phyloP scores from a whole-genome alignment of 2,797 vertebrate genomes.

The Loriculus beryllinus region DNA sequence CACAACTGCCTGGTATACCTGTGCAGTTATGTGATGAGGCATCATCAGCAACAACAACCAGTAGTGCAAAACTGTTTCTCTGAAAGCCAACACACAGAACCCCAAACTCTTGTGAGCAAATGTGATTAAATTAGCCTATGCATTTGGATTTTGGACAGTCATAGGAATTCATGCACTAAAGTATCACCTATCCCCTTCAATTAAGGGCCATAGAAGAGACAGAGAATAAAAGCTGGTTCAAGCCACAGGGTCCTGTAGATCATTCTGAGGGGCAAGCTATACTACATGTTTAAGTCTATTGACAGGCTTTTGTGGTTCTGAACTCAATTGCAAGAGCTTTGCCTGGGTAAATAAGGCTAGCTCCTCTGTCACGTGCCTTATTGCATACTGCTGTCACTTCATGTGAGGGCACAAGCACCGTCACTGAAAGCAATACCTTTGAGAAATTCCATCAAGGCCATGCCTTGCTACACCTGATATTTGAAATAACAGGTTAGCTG shows the following conservation, averaged over 20 bases:
- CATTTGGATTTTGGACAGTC: neutral
- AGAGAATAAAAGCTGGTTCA: neutral
- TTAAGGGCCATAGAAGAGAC: neutral
- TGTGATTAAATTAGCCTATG: neutral
- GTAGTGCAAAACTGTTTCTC: neutral
- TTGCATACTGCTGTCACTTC: rapidly evolving
- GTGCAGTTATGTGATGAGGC: neutral
- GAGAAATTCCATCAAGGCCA: neutral
- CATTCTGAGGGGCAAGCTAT: neutral
- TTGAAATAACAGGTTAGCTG: neutral
- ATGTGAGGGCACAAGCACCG: neutral
- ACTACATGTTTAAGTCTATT: neutral
- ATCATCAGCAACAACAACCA: neutral
- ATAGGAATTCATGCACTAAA: neutral
- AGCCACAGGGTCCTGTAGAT: neutral
- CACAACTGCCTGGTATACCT: neutral
- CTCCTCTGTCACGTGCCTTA: rapidly evolving
- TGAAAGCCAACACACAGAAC: neutral
- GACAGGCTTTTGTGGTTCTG: neutral
- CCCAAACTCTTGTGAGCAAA: neutral
- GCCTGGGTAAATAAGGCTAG: neutral
- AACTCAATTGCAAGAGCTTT: neutral
- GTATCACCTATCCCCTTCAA: too few relatives aligned
- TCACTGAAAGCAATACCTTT: neutral
- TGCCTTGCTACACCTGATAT: neutral